Evolutionary conservation across 2,113 vertebrate genomes (phyloP).

Genomic region (Atlantisia rogersi): DNA sequence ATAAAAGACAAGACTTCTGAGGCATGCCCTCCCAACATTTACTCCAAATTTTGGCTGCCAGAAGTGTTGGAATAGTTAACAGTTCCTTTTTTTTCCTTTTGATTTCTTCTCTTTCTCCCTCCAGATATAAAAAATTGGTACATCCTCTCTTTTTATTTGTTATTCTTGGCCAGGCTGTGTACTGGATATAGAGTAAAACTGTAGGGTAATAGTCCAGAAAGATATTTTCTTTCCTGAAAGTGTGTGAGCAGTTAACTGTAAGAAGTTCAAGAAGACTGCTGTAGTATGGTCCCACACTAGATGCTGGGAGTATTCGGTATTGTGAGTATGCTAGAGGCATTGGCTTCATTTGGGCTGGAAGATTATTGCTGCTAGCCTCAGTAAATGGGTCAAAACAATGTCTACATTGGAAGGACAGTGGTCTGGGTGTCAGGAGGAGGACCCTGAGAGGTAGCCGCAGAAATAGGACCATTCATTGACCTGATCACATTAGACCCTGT

Average conservation of each 20-base stretch:
- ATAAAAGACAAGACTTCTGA: constrained; percentile 33
- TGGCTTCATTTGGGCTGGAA: neutral
- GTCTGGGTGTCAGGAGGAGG: neutral
- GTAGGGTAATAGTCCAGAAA: neutral
- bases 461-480: fast-evolving
- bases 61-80: neutral
- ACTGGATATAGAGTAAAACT: neutral
- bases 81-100: neutral
- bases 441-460: neutral
- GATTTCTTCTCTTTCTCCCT: neutral
- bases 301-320: neutral
- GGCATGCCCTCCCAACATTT: neutral
- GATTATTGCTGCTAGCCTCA: neutral
- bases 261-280: neutral
- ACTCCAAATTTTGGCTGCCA: neutral
- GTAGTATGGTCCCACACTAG: fast-evolving
- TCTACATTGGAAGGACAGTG: fast-evolving
- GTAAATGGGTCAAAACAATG: neutral
- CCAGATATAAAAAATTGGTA: neutral
- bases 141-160: neutral
- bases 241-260: neutral
- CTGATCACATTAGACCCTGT: fast-evolving
- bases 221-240: neutral
- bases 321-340: neutral
- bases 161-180: neutral